Conservation (phyloP, 2,797 vertebrate species). For the Chloroceryle inda region DNA sequence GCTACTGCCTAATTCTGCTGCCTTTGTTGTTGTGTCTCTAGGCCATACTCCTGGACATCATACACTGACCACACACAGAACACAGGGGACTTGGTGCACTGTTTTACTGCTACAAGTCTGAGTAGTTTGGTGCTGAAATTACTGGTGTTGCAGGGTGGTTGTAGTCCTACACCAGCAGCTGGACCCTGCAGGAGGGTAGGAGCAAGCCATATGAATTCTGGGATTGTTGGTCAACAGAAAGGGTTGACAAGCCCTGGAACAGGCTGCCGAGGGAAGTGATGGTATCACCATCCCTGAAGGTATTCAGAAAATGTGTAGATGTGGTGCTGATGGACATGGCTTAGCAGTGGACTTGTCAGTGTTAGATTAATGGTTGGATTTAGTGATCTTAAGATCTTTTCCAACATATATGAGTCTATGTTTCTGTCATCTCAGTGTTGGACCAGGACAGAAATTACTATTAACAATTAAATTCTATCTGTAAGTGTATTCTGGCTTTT, state of each 20-base stretch:
- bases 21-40: not conserved
- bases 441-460: not conserved
- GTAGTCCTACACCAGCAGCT: not conserved
- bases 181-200: not conserved
- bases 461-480: not conserved
- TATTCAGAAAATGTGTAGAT: not conserved
- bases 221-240: not conserved
- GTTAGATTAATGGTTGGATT: not conserved
- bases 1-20: not conserved
- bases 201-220: not conserved
- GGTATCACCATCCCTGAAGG: not conserved
- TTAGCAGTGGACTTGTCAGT: not conserved
- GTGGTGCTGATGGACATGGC: not conserved
- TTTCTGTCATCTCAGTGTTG: not conserved
- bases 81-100: not conserved
- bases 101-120: not conserved
- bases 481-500: not conserved
- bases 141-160: not conserved
- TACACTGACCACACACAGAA: not conserved
- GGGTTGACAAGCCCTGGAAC: not conserved
- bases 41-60: rapidly evolving
- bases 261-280: not conserved
- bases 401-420: not conserved
- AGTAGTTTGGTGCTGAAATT: not conserved
- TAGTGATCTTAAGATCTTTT: not conserved